phyloP scores from a whole-genome alignment of 1,140 invertebrate species.

The Pseudobourletiella spinata region DNA sequence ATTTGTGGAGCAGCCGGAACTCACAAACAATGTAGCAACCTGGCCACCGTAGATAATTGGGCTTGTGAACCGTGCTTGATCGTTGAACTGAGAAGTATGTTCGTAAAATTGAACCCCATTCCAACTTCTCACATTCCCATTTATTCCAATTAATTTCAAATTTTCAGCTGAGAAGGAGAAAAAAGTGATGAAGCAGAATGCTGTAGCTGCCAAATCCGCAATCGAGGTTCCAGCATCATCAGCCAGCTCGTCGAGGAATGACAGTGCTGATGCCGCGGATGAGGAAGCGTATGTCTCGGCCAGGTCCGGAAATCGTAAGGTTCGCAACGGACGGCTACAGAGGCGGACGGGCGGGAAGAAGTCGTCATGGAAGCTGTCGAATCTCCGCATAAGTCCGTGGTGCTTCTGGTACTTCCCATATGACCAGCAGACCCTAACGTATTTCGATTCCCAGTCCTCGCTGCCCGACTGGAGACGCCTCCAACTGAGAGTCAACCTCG shows the following conservation, averaged over 20 bases:
- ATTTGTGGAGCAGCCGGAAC: conserved; percentile 51
- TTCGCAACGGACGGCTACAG: neutral
- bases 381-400: neutral
- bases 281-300: conserved; percentile 8
- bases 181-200: neutral
- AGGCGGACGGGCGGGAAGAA: neutral
- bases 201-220: too few species aligned
- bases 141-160: too few species aligned
- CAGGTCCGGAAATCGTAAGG: neutral
- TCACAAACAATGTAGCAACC: conserved; percentile 46
- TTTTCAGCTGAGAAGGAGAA: conserved; percentile 19
- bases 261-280: neutral
- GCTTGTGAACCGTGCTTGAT: conserved; percentile 16
- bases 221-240: too few species aligned
- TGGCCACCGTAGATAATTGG: conserved; percentile 37
- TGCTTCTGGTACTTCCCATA: conserved; percentile 23
- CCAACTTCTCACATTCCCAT: neutral
- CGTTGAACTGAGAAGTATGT: conserved; percentile 14
- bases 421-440: neutral
- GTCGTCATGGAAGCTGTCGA: neutral
- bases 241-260: too few species aligned
- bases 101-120: neutral
- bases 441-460: neutral
- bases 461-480: conserved; percentile 17
- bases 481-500: conserved; percentile 12